Conservation (phyloP, 2,797 vertebrate genomes). For the Fistularia commersonii region DNA sequence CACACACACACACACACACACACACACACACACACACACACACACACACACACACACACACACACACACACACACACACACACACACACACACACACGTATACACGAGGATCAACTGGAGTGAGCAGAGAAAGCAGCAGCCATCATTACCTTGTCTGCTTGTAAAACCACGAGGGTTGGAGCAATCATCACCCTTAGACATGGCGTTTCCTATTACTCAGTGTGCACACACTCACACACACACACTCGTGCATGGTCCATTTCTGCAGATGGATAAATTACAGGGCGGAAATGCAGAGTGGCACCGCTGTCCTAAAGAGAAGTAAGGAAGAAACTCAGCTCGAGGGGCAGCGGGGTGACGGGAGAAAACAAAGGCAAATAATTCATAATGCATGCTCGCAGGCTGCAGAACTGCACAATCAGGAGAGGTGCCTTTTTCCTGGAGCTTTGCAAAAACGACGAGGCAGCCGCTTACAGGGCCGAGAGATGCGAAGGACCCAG, state of each 20-base stretch:
- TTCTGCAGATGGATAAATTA: slow-evolving; percentile 60
- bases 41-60: slow-evolving; percentile 2
- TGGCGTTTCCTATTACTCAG: slow-evolving; percentile 50
- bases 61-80: slow-evolving; percentile 10
- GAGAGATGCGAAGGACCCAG: slow-evolving; percentile 31
- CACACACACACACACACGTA: slow-evolving; percentile 10
- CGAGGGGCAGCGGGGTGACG: slow-evolving; percentile 43
- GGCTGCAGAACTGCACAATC: slow-evolving; percentile 53
- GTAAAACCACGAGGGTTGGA: slow-evolving; percentile 50
- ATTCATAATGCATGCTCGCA: slow-evolving; percentile 49
- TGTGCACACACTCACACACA: neutral
- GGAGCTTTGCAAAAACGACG: slow-evolving; percentile 30
- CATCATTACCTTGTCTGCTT: slow-evolving; percentile 50
- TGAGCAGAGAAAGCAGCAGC: slow-evolving; percentile 44
- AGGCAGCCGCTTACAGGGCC: slow-evolving; percentile 26
- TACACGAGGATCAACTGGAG: slow-evolving; percentile 32
- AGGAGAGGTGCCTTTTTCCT: slow-evolving; percentile 32
- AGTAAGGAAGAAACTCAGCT: slow-evolving; percentile 60
- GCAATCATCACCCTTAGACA: slow-evolving; percentile 59
- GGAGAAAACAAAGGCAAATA: slow-evolving; percentile 52
- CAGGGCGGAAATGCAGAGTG: slow-evolving; percentile 48
- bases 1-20: slow-evolving; percentile 8
- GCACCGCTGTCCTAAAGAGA: slow-evolving; percentile 27
- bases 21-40: slow-evolving; percentile 9
- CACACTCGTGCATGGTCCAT: slow-evolving; percentile 22